Base-by-base conservation (phyloP, 2,888 invertebrate genomes). In the Eledone cirrhosa region DNA sequence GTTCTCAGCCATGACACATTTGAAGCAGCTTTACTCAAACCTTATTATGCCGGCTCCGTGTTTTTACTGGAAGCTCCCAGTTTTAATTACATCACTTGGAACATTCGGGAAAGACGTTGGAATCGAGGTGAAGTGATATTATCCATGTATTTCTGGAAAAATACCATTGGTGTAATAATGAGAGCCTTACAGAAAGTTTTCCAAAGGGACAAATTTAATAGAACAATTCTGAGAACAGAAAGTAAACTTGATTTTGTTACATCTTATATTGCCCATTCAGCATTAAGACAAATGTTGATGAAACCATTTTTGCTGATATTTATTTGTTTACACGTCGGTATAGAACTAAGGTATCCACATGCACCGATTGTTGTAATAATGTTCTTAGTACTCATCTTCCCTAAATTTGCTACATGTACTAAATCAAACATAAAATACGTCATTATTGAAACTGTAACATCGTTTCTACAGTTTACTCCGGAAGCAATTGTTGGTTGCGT, bases 1-100 rank as follows among this genome's bases (percentile, higher is more conserved):
- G 88, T 88, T 11, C 82, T 88, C 5, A 88, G 88, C 77, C 88
- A 88, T 77, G 88, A 88, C 78, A 88, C 88, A 13, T 88, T 87
- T 80, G 88, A 88, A 72, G 87, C 88, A 22, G 87, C 88, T 0
- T 80, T 88, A 1, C 79, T 88, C 63, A 81, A 85, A 29, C 88
- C 88, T 0, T 80, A 86, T 13, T 87, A 87, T 79, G 87, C 86
- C 11, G 84, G 86, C 5, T 86, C 86, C 29, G 83, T 85, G 1
- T 84, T 80, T 77, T 77, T 88, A 11, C 79, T 85, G 59, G 88
- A 88, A 77, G 86, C 86, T 1, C 88, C 88, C 0, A 84, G 85
- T 33, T 85, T 85, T 78, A 88, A 88, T 78, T 88, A 87, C 77
- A 83, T 88, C 27, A 86, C 87, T 7, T 88, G 88, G 88, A 87